A percentile compares a stretch with the other conserved stretches of the same genome.
These are phyloP conservation scores for western clawed frog (Xenopus tropicalis) DNA, from an alignment of 2,113 vertebrate species.

Conservation along the genomic window DNA sequence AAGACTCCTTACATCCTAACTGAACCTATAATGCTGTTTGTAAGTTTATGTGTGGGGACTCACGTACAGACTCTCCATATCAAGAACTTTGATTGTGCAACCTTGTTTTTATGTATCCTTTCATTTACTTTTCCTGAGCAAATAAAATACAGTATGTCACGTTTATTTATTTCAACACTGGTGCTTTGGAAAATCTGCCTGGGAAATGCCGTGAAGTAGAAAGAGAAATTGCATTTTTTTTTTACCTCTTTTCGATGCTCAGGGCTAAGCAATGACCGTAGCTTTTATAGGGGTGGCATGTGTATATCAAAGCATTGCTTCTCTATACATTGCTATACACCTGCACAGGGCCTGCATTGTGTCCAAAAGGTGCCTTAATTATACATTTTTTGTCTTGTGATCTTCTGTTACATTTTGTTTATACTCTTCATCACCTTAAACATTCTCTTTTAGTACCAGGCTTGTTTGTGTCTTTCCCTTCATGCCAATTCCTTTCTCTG, in stretches of 20 bases:
- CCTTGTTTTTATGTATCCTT: too few species aligned
- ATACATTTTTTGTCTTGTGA: neutral
- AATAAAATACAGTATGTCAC: too few species aligned
- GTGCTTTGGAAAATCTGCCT: too few species aligned
- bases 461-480: neutral
- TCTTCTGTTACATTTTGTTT: neutral
- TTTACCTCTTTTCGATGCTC: neutral
- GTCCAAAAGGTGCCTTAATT: neutral
- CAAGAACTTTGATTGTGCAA: too few species aligned
- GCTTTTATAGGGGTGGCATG: neutral
- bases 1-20: too few species aligned
- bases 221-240: neutral
- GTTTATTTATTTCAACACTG: too few species aligned
- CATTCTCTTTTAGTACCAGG: neutral
- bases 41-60: too few species aligned
- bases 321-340: neutral
- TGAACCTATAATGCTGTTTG: too few species aligned
- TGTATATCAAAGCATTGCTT: conserved; percentile 4
- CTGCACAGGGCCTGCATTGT: neutral
- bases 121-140: too few species aligned
- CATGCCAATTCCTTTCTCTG: too few species aligned
- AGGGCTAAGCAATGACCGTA: neutral
- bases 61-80: too few species aligned
- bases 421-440: neutral
- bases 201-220: too few species aligned